Evolutionary conservation across 2,888 invertebrate genomes (phyloP), one percentile per base, ranked within the genome.

Genomic region (Campoplex capitator): DNA sequence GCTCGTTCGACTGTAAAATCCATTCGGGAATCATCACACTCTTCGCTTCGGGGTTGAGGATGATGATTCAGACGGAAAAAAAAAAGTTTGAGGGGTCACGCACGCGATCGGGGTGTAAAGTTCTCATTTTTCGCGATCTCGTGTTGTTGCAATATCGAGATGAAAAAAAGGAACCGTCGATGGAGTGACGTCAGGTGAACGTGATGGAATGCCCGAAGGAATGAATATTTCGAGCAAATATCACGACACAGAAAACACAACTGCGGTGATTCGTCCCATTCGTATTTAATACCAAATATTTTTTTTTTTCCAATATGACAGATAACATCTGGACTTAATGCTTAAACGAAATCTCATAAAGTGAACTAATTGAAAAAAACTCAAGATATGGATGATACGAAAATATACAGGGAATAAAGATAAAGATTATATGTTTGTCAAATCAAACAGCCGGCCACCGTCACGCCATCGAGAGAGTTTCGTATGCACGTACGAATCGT

Each of bases 151-250:
- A 62, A 32, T 16, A 62, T 6, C 32, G 2, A 58, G 58, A 54
- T 68, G 38, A 28, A 16, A 35, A 23, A 56, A 56, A 65, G 18
- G 45, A 54, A 56, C 42, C 7, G 28, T n/a, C 28, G 28, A 54
- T 35, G 28, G 73, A 56, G 54, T 73, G 71, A 65, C 38, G 90
- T 23, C 54, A 45, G 0, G 38, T 16, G 89, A 90, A 82, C 81
- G 88, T 89, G 91, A 91, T 92, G 91, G 91, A 92, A 91, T 91
- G 89, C 73, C 75, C 70, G 80, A 23, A 28, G 86, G 87, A 88
- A 90, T 90, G 92, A 92, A 91, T 90, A 91, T 88, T 87, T 88
- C 87, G 56, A 56, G 62, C 42, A 54, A 68, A 58, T 45, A 74
- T 83, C 83, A 84, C 80, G 89, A 90, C 88, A 87, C 78, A 85